These are phyloP conservation scores for Sycobia sp. DNA, from an alignment of 1,140 invertebrate species.

Conservation along the genomic window DNA sequence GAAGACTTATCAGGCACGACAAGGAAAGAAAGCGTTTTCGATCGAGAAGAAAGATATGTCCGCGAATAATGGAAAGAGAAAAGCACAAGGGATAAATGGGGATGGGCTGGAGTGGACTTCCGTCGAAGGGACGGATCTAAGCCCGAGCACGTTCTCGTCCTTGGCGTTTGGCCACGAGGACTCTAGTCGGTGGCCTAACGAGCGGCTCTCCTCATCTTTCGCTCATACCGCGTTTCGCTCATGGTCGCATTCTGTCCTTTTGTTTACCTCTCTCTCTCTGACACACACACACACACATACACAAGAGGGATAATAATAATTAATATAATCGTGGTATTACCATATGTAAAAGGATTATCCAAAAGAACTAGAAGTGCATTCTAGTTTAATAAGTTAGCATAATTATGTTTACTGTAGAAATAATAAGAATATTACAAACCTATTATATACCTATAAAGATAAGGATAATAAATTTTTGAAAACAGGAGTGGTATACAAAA, in stretches of 20 bases:
- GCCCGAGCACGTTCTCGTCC: slow-evolving; percentile 60
- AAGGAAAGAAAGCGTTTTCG: too few species aligned
- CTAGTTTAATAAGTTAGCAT: too few species aligned
- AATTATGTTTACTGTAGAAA: too few species aligned
- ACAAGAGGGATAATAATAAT: too few species aligned
- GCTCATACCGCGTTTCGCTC: slow-evolving; percentile 31
- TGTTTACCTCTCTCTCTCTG: not conserved
- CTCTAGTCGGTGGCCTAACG: slow-evolving; percentile 59
- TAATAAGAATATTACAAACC: too few species aligned
- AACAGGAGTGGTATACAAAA: too few species aligned
- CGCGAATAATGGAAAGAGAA: slow-evolving; percentile 26
- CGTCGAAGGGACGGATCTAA: slow-evolving; percentile 53
- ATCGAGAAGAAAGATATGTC: slow-evolving; percentile 20
- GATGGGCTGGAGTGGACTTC: too few species aligned
- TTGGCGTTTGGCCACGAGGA: slow-evolving; percentile 57
- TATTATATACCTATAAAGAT: too few species aligned
- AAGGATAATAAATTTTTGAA: too few species aligned
- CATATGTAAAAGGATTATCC: too few species aligned
- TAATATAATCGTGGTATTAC: too few species aligned
- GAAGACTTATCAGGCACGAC: not conserved
- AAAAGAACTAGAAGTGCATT: too few species aligned
- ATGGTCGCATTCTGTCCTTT: not conserved
- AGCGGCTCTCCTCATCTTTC: slow-evolving; percentile 58
- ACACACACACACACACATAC: not conserved
- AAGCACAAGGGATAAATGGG: not conserved